Conservation (phyloP, 2,797 vertebrate species). For the Rhodeus uyekii region DNA sequence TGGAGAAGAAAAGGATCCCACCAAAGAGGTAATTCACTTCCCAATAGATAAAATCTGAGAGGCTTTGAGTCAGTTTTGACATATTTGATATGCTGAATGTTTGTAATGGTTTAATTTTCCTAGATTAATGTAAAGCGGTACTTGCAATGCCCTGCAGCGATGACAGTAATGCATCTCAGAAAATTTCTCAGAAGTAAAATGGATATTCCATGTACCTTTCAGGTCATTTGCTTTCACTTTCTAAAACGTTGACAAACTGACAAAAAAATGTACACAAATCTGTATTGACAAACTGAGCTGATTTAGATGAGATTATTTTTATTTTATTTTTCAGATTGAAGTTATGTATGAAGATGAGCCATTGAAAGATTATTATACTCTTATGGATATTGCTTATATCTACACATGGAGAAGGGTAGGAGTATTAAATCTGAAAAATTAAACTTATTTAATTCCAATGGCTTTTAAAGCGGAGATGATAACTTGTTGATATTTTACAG, state of each 20-base stretch:
- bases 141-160: slow-evolving; percentile 95
- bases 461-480: neutral
- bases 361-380: slow-evolving; percentile 96
- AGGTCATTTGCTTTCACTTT: slow-evolving; percentile 76
- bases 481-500: slow-evolving; percentile 65
- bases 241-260: too few species aligned
- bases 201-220: slow-evolving; percentile 96
- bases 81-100: neutral
- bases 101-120: slow-evolving; percentile 1
- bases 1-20: slow-evolving; percentile 81
- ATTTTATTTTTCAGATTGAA: slow-evolving; percentile 82
- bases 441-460: neutral
- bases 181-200: slow-evolving; percentile 99
- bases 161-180: slow-evolving; percentile 98
- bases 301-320: slow-evolving; percentile 14
- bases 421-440: neutral
- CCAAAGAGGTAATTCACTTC: slow-evolving; percentile 80
- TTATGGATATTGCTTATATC: slow-evolving; percentile 99
- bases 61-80: neutral
- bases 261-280: too few species aligned
- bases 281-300: neutral
- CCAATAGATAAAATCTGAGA: neutral
- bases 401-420: slow-evolving; percentile 97
- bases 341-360: slow-evolving; percentile 96
- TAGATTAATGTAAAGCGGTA: slow-evolving; percentile 96